Evolutionary conservation across 2,113 vertebrate genomes (phyloP).

Genomic region (Mellivora capensis): DNA sequence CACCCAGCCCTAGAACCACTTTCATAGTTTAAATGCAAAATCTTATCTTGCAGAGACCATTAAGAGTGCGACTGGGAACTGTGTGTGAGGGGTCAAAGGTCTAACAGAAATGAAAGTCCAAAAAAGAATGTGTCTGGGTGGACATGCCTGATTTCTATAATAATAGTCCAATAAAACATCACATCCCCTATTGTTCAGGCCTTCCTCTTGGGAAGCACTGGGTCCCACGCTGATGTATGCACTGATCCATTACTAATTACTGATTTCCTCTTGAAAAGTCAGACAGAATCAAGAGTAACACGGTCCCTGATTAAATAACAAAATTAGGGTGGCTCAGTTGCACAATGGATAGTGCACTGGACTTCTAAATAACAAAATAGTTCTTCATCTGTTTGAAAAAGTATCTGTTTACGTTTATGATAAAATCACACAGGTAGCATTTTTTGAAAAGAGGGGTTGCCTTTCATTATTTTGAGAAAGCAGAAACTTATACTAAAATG

Average conservation of each 20-base stretch:
- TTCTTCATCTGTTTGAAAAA: background rate
- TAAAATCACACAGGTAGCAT: background rate
- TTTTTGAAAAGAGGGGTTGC: background rate
- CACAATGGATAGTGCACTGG: too few species aligned
- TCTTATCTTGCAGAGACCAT: background rate
- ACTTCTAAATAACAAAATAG: background rate
- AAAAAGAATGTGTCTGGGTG: background rate
- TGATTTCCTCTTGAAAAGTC: slow-evolving; percentile 45
- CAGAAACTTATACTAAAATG: background rate
- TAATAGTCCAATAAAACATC: slow-evolving; percentile 3
- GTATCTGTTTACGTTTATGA: background rate
- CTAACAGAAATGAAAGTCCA: background rate
- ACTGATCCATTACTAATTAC: background rate
- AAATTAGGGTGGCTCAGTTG: background rate
- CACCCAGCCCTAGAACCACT: background rate
- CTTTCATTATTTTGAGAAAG: background rate
- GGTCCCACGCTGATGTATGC: background rate
- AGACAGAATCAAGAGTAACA: background rate
- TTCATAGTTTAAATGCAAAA: background rate
- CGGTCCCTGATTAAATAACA: background rate
- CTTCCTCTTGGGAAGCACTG: slow-evolving; percentile 66
- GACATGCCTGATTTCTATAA: background rate
- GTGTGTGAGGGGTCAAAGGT: background rate
- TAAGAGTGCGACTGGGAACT: background rate
- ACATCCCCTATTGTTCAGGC: slow-evolving; percentile 24